Base-by-base conservation (phyloP, 1,140 invertebrate species). In the Drosophila azteca region DNA sequence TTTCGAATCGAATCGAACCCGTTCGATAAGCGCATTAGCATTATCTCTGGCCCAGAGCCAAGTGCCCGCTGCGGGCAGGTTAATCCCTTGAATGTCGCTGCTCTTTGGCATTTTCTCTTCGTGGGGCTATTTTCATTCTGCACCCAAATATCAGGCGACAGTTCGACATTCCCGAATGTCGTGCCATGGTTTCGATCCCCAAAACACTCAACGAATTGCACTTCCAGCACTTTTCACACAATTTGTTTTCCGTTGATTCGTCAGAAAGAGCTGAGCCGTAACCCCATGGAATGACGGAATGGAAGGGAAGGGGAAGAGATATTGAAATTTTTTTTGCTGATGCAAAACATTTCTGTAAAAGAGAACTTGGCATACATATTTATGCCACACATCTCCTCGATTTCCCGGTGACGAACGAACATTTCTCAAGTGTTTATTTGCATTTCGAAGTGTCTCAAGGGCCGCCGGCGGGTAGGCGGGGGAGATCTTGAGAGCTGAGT, bases 341-440 rank as follows among this genome's bases (percentile, higher is more conserved):
- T 57, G 43, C 55, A 53, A 69, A 54, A 41, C 29, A 57, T 43
- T 44, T 62, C n/a, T 13, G 9, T 9, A 46, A 45, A 48, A 48
- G 62, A 45, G 61, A 67, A 67, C 62, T 67, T 22, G 63, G 60
- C 63, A 66, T 66, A 66, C 15, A 64, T 65, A 66, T 17, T 51
- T 44, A 35, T 49, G 31, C 55, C 51, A 39, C 29, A 53, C 22
- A 73, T 26, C 51, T 50, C 24, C 41, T 17, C 58, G n/a, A 22
- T 31, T 49, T 51, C 35, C 35, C 35, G 35, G 11, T 39, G 35
- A 39, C 24, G 31, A 49, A 44, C 44, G 49, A 45, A 22, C 29
- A 46, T 45, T 84, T 67, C 54, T 50, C 48, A 50, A 84, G 77
- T 83, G 77, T 83, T 85, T 83, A 72, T 84, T 83, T 85, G 51